These are phyloP conservation scores for Laupala kohalensis DNA, from an alignment of 1,140 invertebrate genomes.

Conservation along the genomic window DNA sequence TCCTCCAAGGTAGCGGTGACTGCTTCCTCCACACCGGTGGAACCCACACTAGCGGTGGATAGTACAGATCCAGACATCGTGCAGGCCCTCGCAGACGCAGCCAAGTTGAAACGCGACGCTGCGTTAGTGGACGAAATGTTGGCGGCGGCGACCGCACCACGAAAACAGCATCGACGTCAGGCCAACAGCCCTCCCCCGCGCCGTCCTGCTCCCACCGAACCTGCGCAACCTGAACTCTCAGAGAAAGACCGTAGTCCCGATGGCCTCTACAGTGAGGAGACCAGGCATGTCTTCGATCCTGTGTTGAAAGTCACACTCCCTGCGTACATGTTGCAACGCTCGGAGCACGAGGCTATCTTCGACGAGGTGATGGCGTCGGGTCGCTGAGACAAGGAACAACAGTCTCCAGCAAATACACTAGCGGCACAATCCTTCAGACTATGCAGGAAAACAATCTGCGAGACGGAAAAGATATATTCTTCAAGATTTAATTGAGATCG, in stretches of 20 bases:
- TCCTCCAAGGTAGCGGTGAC: not conserved
- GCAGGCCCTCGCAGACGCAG: not conserved
- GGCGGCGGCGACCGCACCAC: not conserved
- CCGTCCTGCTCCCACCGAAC: not conserved
- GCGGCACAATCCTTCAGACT: no score
- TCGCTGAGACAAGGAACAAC: conserved; percentile 1
- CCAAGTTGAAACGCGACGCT: not conserved
- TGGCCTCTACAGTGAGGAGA: conserved; percentile 39
- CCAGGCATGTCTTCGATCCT: conserved; percentile 44
- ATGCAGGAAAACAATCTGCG: no score
- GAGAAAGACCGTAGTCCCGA: conserved; percentile 23
- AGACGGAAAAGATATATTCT: no score
- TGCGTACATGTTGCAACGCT: conserved; percentile 48
- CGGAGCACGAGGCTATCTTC: conserved; percentile 49
- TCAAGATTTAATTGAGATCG: no score
- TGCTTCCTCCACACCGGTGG: not conserved
- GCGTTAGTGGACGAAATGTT: not conserved
- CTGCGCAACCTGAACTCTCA: conserved; percentile 13
- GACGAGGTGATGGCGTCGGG: conserved; percentile 33
- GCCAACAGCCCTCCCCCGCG: conserved; percentile 2
- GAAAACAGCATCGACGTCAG: conserved; percentile 7
- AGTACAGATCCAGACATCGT: not conserved
- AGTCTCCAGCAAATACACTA: no score
- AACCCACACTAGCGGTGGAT: conserved; percentile 17
- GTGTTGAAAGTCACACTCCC: conserved; percentile 45